These are phyloP conservation scores for Eptatretus atami DNA, from an alignment of 2,797 vertebrate species.

Conservation along the genomic window DNA sequence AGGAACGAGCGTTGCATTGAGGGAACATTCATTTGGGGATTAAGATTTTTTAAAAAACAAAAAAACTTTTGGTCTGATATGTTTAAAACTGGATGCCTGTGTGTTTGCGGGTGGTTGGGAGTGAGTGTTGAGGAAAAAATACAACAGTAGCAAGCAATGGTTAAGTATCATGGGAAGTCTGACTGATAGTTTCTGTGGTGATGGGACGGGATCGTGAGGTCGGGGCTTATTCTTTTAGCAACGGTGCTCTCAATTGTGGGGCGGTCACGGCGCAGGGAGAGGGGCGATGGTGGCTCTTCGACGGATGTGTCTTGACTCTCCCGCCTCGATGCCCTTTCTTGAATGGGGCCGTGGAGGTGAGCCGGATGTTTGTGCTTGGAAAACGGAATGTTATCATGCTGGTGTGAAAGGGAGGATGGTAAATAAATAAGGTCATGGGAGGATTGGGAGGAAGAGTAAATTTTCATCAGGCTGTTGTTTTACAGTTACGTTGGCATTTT, in stretches of 20 bases:
- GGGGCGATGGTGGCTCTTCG: conserved; percentile 37
- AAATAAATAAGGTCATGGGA: too few species aligned
- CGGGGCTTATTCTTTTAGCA: conserved; percentile 80
- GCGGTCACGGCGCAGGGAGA: conserved; percentile 62
- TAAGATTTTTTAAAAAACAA: too few species aligned
- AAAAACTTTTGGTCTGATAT: too few species aligned
- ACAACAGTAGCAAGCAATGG: too few species aligned
- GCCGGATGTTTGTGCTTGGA: conserved; percentile 96
- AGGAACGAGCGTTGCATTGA: too few species aligned
- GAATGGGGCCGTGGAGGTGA: conserved; percentile 48
- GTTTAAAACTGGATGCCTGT: too few species aligned
- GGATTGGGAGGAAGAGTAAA: too few species aligned
- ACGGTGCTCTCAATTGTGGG: conserved; percentile 84
- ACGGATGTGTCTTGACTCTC: conserved; percentile 32
- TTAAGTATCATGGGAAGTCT: not conserved
- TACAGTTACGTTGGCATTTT: too few species aligned
- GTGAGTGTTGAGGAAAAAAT: too few species aligned
- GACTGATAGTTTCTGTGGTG: conserved; percentile 94
- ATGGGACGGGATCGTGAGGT: conserved; percentile 76
- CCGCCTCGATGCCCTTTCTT: conserved; percentile 21
- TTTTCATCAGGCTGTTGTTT: too few species aligned
- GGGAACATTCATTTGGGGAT: too few species aligned
- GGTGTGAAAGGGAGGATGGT: conserved; percentile 8
- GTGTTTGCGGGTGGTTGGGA: too few species aligned
- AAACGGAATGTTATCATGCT: conserved; percentile 96